Percentiles rank a stretch among this genome's conserved stretches.
phyloP scores from a whole-genome alignment of 23 tunicate species.

The Pegea sp. region DNA sequence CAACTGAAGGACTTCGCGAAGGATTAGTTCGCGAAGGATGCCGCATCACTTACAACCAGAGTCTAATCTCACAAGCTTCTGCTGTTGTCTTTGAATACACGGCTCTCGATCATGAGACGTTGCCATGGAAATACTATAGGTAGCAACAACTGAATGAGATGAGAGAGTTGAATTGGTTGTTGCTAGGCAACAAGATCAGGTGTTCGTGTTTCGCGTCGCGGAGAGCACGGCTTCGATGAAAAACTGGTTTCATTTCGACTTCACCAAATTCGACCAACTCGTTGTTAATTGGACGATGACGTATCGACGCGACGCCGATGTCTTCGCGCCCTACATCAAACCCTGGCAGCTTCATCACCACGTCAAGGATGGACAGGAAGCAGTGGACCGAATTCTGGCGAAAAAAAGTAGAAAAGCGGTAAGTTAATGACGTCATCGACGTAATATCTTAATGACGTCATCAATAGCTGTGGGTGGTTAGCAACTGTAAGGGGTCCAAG shows the following conservation, averaged over 20 bases:
- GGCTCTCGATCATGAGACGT: slow-evolving; percentile 4
- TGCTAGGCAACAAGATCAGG: slow-evolving; percentile 1
- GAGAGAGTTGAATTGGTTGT: no score
- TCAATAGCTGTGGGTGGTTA: slow-evolving; percentile 8
- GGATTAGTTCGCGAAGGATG: slow-evolving; percentile 1
- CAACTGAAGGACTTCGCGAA: not conserved
- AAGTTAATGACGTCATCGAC: not conserved
- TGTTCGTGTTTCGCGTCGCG: not conserved
- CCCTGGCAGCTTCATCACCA: not conserved
- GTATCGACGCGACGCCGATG: slow-evolving; percentile 2
- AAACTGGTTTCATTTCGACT: not conserved
- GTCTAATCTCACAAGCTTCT: not conserved
- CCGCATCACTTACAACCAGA: not conserved
- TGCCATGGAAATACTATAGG: no score
- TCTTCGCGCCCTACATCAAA: slow-evolving; percentile 1
- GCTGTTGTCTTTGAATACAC: slow-evolving; percentile 6
- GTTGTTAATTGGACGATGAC: slow-evolving; percentile 5
- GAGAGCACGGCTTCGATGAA: not conserved
- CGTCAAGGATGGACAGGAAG: not conserved
- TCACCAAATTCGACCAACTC: not conserved
- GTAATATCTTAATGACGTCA: no score
- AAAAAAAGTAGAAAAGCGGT: slow-evolving; percentile 1
- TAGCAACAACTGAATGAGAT: no score
- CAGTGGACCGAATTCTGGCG: not conserved
- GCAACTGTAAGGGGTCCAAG: slow-evolving; percentile 4